Conservation (phyloP, 2,888 invertebrate species). For the Euphydryas editha region DNA sequence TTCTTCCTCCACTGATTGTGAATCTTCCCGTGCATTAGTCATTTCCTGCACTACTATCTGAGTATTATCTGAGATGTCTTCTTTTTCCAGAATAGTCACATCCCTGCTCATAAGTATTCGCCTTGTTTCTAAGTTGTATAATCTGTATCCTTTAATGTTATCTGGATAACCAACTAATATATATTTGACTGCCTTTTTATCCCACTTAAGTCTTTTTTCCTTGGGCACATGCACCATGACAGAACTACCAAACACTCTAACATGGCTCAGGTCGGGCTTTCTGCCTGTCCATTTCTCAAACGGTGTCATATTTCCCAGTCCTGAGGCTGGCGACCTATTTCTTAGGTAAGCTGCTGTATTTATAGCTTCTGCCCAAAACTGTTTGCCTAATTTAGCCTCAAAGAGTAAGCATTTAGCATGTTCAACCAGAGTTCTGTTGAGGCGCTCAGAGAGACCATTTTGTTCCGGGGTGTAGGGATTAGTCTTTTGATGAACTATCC, state of each 20-base stretch:
- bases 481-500: slow-evolving; percentile 42
- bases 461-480: slow-evolving; percentile 43
- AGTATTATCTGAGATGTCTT: slow-evolving; percentile 18
- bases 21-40: slow-evolving; percentile 16
- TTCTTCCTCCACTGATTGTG: not conserved
- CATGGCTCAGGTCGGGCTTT: slow-evolving; percentile 40
- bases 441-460: slow-evolving; percentile 42
- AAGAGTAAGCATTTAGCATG: too few relatives aligned
- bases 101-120: slow-evolving; percentile 40
- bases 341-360: slow-evolving; percentile 40
- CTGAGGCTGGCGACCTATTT: slow-evolving; percentile 33
- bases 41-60: slow-evolving; percentile 24
- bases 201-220: slow-evolving; percentile 37
- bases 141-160: slow-evolving; percentile 44
- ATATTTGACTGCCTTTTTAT: slow-evolving; percentile 37
- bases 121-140: slow-evolving; percentile 42
- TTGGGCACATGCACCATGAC: slow-evolving; percentile 22
- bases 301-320: slow-evolving; percentile 30
- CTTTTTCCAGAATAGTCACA: slow-evolving; percentile 37
- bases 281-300: slow-evolving; percentile 42
- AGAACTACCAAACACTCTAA: slow-evolving; percentile 41
- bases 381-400: too few relatives aligned
- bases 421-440: slow-evolving; percentile 40
- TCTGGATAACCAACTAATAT: slow-evolving; percentile 44
- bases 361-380: slow-evolving; percentile 43